Percentiles rank a stretch among this genome's conserved stretches.
Evolutionary conservation across 2,113 vertebrate genomes (phyloP).

Genomic region (Rissa tridactyla): DNA sequence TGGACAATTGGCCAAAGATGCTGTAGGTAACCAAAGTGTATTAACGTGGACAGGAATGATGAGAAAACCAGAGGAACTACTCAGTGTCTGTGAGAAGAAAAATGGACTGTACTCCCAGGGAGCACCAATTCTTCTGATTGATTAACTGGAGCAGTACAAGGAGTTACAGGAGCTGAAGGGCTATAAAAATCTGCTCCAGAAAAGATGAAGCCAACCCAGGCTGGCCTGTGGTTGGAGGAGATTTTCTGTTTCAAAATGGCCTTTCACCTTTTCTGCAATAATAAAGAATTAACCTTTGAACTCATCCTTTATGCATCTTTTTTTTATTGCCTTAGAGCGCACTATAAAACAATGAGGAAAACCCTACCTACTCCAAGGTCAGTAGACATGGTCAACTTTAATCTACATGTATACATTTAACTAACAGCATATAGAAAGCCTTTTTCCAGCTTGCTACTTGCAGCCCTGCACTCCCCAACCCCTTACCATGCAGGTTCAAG

Average conservation of each 20-base stretch:
- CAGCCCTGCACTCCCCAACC: background rate
- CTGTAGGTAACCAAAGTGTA: background rate
- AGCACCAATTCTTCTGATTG: conserved; percentile 38
- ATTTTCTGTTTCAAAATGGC: conserved; percentile 9
- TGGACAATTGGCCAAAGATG: background rate
- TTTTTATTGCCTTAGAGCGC: background rate
- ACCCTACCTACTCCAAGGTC: background rate
- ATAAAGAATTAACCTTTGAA: conserved; percentile 47
- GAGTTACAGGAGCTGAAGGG: conserved; percentile 50
- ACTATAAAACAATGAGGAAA: background rate
- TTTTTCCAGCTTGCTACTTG: background rate
- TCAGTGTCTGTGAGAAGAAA: background rate
- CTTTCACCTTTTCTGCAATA: conserved; percentile 3
- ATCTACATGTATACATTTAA: background rate
- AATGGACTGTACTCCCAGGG: conserved; percentile 11
- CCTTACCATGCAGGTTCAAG: background rate
- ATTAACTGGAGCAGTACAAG: conserved; percentile 40
- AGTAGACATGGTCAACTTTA: background rate
- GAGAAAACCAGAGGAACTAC: conserved; percentile 18
- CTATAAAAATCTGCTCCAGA: conserved; percentile 47
- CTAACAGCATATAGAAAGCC: background rate
- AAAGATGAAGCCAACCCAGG: conserved; percentile 7
- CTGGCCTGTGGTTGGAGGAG: background rate
- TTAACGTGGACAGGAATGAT: background rate
- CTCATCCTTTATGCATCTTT: background rate